Evolutionary conservation across 2,888 invertebrate genomes (phyloP), one percentile per base, ranked within the genome.

Genomic region (Criorhina ranunculi): DNA sequence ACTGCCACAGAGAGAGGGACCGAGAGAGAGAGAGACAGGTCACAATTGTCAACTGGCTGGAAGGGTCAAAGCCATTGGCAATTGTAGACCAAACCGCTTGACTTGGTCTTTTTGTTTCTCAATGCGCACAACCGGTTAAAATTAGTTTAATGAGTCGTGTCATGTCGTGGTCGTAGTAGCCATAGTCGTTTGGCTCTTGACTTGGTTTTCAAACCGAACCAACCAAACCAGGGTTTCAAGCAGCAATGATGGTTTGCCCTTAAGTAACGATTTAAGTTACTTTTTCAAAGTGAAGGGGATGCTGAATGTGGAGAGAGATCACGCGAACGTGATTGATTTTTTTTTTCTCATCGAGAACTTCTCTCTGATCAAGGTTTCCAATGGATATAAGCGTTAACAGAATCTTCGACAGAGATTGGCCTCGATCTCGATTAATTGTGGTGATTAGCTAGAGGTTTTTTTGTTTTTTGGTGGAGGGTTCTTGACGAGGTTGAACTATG

Each of bases 21-120:
- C n/a, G n/a, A 24, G 24, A 24, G 24, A 24, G 24, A 31, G 75
- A 49, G 33, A 69, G n/a, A 12, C 70, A 77, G 81, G 70, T 82
- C 78, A 70, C 72, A 70, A 72, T 53, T 77, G 77, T 77, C 82
- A 67, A 60, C 53, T 46, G 37, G 33, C 72, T 67, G 67, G 24
- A 78, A 73, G 78, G 78, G 82, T 83, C 82, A 78, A 72, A 78
- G 82, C 82, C 82, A 83, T 83, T 83, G 82, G 78, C 82, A 73
- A 66, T n/a, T 37, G 6, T n/a, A 46, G 19, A 12, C 1, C 49
- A 42, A 9, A 17, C 64, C 40, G 29, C 44, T 76, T 49, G 35
- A 75, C 76, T 62, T 17, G 42, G 15, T 33, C 5, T 53, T 62
- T 69, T 5, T 59, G 29, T 70, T 70, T n/a, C 17, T 33, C 40